These are phyloP conservation scores for Papilio helenus DNA, from an alignment of 1,140 invertebrate species.

Conservation along the genomic window DNA sequence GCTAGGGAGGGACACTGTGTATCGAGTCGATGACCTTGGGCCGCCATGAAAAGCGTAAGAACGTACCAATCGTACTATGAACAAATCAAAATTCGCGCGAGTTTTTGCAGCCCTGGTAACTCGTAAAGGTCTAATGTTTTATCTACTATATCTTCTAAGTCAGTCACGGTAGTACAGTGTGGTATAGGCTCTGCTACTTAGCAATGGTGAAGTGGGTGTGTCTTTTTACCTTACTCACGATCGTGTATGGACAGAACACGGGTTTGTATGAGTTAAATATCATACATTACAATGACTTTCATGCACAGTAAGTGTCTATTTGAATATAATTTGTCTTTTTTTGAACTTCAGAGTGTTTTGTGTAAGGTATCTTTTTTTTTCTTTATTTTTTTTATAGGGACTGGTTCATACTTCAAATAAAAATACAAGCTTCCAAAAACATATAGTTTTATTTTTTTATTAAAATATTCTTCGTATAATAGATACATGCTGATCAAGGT, in stretches of 20 bases:
- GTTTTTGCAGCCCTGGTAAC: neutral
- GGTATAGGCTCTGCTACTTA: neutral
- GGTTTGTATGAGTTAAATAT: conserved; percentile 87
- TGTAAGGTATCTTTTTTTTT: neutral
- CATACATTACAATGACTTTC: conserved; percentile 92
- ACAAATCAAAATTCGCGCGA: neutral
- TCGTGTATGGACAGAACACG: conserved; percentile 50
- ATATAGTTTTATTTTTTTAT: too few species aligned
- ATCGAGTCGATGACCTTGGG: too few species aligned
- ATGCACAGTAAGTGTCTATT: conserved; percentile 85
- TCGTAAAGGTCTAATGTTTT: neutral
- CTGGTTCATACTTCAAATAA: neutral
- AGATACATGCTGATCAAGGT: too few species aligned
- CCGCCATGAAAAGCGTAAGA: too few species aligned
- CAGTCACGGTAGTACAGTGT: neutral
- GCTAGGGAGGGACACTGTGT: too few species aligned
- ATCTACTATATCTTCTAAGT: neutral
- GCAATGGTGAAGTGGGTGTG: conserved; percentile 38
- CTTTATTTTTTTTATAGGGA: neutral
- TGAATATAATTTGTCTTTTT: conserved; percentile 31
- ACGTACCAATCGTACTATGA: neutral
- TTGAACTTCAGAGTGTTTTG: neutral
- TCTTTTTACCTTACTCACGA: conserved; percentile 43
- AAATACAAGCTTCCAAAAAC: too few species aligned
- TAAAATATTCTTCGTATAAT: too few species aligned